A percentile compares a stretch with the other conserved stretches of the same genome.
phyloP scores from a whole-genome alignment of 1,140 invertebrate species.

The Diprion similis region DNA sequence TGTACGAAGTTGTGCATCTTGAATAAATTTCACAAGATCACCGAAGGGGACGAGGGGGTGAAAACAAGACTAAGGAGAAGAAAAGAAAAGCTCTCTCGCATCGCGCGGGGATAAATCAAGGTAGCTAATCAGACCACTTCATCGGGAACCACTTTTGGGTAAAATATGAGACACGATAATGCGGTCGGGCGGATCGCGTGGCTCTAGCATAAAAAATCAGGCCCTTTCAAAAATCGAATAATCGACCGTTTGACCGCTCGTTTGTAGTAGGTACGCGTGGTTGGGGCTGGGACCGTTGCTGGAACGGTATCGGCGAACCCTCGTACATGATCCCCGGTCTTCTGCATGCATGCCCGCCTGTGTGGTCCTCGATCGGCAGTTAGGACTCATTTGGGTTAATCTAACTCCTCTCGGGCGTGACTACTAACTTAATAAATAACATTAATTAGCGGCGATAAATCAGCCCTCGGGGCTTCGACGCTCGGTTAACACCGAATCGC shows the following conservation, averaged over 20 bases:
- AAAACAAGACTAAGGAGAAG: not conserved
- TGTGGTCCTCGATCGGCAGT: slow-evolving; percentile 20
- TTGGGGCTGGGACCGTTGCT: not conserved
- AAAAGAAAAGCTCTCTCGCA: slow-evolving; percentile 18
- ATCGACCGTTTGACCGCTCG: slow-evolving; percentile 14
- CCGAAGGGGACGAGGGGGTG: slow-evolving; percentile 16
- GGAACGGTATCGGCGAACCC: not conserved
- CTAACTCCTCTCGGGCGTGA: slow-evolving; percentile 18
- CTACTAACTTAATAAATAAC: slow-evolving; percentile 37
- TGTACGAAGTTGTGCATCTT: slow-evolving; percentile 35
- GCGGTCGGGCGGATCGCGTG: slow-evolving; percentile 10
- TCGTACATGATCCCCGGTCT: not conserved
- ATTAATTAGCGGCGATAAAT: slow-evolving; percentile 44
- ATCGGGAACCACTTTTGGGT: slow-evolving; percentile 42
- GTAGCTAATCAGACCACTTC: slow-evolving; percentile 45
- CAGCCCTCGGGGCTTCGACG: slow-evolving; percentile 4
- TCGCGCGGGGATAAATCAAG: slow-evolving; percentile 41
- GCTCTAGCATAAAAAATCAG: not conserved
- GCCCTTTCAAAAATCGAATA: slow-evolving; percentile 5
- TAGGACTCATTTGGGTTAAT: slow-evolving; percentile 20
- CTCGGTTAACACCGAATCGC: not conserved
- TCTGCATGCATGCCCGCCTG: not conserved
- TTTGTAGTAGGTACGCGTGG: slow-evolving; percentile 13
- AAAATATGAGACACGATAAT: slow-evolving; percentile 36
- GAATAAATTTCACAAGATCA: slow-evolving; percentile 51